A percentile compares a stretch with the other conserved stretches of the same genome.
These are phyloP conservation scores for Eueides isabella DNA, from an alignment of 1,140 invertebrate genomes.

Conservation along the genomic window DNA sequence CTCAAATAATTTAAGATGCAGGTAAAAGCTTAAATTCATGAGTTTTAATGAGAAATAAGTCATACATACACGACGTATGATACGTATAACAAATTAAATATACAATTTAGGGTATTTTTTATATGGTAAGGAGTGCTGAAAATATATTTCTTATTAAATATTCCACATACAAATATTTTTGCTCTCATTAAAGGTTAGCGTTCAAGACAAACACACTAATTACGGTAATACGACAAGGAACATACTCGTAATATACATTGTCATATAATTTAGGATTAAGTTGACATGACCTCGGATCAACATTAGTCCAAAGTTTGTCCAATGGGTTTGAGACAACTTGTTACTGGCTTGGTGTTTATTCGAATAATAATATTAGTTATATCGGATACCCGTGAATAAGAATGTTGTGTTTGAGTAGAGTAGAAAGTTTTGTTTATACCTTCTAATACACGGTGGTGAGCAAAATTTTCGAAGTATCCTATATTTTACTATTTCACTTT, in stretches of 20 bases:
- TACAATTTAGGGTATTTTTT: background rate
- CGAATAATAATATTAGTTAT: slow-evolving; percentile 1
- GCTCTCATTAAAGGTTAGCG: background rate
- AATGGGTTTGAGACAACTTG: slow-evolving; percentile 1
- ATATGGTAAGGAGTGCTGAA: background rate
- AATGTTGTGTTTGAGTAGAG: background rate
- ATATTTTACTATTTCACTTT: too few species aligned
- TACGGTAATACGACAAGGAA: slow-evolving; percentile 11
- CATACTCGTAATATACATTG: slow-evolving; percentile 8
- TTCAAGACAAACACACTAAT: slow-evolving; percentile 10
- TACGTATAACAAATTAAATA: background rate
- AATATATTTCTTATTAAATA: too few species aligned
- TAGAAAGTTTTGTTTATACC: background rate
- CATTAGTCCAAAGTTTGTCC: slow-evolving; percentile 6
- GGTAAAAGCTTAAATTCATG: background rate
- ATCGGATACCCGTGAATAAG: background rate
- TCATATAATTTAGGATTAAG: slow-evolving; percentile 12
- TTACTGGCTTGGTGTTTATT: background rate
- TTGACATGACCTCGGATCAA: slow-evolving; percentile 11
- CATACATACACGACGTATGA: background rate
- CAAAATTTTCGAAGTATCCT: too few species aligned
- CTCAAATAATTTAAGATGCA: background rate
- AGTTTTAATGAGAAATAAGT: slow-evolving; percentile 7
- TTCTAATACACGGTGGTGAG: too few species aligned
- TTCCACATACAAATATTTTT: background rate